phyloP scores from a whole-genome alignment of 2,797 vertebrate species.

The Psittacula echo region DNA sequence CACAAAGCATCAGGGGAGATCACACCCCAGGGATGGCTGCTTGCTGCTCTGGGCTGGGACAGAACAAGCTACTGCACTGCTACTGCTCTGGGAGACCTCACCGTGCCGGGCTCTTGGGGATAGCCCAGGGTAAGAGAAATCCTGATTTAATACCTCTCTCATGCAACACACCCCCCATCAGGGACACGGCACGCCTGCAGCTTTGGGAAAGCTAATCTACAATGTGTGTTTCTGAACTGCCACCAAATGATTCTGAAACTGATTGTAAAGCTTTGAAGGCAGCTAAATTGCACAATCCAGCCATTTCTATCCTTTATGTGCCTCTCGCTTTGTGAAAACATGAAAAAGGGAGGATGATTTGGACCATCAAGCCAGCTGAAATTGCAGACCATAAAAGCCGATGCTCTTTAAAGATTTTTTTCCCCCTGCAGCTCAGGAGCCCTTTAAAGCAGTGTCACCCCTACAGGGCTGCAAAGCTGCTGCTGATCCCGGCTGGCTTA shows the following conservation, averaged over 20 bases:
- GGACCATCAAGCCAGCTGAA: conserved; percentile 59
- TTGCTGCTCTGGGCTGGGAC: neutral
- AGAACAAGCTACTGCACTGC: neutral
- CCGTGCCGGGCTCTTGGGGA: neutral
- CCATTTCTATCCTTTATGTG: conserved; percentile 67
- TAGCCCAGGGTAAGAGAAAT: conserved; percentile 44
- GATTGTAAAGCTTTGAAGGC: conserved; percentile 72
- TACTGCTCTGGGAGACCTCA: neutral
- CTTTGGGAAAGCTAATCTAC: conserved; percentile 47
- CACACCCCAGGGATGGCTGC: neutral
- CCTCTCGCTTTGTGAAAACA: conserved; percentile 63
- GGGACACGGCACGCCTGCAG: rapidly evolving
- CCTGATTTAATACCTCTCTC: conserved; percentile 22
- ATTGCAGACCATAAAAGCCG: conserved; percentile 67
- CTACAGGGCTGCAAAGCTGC: conserved; percentile 42
- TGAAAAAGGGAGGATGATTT: conserved; percentile 71
- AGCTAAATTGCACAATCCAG: conserved; percentile 61
- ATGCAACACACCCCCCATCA: neutral
- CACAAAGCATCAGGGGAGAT: neutral
- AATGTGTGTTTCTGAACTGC: conserved; percentile 64
- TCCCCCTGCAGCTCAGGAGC: conserved; percentile 38
- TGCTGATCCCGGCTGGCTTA: neutral
- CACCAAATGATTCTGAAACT: conserved; percentile 65
- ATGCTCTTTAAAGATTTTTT: conserved; percentile 58
- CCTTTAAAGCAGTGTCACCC: conserved; percentile 57